Percentiles rank a stretch among this genome's conserved stretches.
Conservation (phyloP, 2,888 invertebrate genomes). For the Drosophila ustulata region DNA sequence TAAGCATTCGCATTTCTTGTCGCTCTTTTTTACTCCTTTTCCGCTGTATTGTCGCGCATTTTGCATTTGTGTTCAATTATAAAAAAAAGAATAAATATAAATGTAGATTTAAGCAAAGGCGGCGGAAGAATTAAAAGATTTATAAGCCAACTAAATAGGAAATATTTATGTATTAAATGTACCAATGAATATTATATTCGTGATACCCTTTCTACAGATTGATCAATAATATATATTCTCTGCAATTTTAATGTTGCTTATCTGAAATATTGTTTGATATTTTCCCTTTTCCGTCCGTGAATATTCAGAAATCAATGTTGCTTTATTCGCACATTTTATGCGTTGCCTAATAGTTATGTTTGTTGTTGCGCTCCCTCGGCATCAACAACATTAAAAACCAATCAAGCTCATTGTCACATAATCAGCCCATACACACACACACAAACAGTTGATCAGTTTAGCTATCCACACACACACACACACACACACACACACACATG, state of each 20-base stretch:
- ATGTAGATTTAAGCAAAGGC: neutral
- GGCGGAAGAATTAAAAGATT: neutral
- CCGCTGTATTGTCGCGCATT: conserved; percentile 28
- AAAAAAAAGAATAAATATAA: neutral
- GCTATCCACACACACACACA: conserved; percentile 19
- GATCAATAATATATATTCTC: too few relatives aligned
- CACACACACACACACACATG: conserved; percentile 14
- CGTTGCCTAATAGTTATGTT: neutral
- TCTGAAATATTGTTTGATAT: neutral
- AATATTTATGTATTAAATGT: too few relatives aligned
- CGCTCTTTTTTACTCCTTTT: conserved; percentile 10
- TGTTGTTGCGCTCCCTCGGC: neutral
- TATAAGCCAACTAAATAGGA: too few relatives aligned
- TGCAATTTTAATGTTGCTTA: too few relatives aligned
- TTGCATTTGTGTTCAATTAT: conserved; percentile 30
- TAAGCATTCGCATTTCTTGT: conserved; percentile 9
- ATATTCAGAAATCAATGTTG: neutral
- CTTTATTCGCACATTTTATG: conserved; percentile 7
- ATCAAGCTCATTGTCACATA: conserved; percentile 76
- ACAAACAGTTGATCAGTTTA: conserved; percentile 36
- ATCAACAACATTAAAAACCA: conserved; percentile 70
- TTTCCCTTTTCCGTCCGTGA: neutral
- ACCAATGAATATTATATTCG: too few relatives aligned
- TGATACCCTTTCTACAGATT: too few relatives aligned
- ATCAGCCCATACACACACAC: conserved; percentile 47